Conservation (phyloP, 2,797 vertebrate species). For the Ctenopoma kingsleyae region DNA sequence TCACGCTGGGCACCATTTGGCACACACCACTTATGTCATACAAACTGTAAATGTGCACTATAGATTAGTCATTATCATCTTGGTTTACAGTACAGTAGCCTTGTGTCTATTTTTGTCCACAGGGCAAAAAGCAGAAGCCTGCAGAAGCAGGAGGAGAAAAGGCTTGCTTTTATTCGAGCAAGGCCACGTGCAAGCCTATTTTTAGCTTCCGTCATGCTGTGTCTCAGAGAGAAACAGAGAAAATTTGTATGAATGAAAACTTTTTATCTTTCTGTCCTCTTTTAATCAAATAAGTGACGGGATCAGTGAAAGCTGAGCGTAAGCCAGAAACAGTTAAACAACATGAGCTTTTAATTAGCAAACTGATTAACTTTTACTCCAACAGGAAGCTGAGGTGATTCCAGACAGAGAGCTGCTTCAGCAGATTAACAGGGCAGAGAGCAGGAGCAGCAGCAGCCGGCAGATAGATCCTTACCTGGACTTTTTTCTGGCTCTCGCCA, state of each 20-base stretch:
- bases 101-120: conserved; percentile 64
- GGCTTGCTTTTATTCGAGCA: conserved; percentile 37
- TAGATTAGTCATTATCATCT: conserved; percentile 67
- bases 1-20: conserved; percentile 83
- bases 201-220: conserved; percentile 42
- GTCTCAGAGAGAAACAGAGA: conserved; percentile 34
- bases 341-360: conserved; percentile 53
- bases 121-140: conserved; percentile 53
- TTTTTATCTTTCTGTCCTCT: conserved; percentile 24
- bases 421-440: conserved; percentile 83
- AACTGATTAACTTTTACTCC: conserved; percentile 57
- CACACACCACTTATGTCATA: conserved; percentile 72
- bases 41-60: conserved; percentile 74
- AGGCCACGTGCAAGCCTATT: conserved; percentile 15
- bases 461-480: conserved; percentile 86
- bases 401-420: conserved; percentile 91
- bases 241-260: conserved; percentile 19
- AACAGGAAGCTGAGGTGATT: conserved; percentile 94
- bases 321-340: conserved; percentile 37
- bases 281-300: conserved; percentile 9
- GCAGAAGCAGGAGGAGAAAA: conserved; percentile 54
- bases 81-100: conserved; percentile 66
- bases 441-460: conserved; percentile 41
- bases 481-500: conserved; percentile 94
- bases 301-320: background rate